Percentiles rank a stretch among this genome's conserved stretches.
Evolutionary conservation across 1,140 invertebrate species (phyloP).

Genomic region (Stenopsyche tienmushanensis): DNA sequence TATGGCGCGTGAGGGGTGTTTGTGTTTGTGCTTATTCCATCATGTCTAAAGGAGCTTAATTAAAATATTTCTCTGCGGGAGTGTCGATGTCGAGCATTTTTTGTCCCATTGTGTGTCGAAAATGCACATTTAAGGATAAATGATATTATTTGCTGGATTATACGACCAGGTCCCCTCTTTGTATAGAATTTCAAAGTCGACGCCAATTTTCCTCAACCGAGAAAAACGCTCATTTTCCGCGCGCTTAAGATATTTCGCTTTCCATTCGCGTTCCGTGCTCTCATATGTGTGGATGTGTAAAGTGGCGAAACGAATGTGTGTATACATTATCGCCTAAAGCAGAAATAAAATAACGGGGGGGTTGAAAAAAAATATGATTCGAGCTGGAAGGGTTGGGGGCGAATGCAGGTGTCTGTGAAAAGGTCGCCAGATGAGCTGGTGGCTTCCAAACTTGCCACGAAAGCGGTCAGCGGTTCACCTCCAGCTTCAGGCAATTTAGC

Average conservation of each 20-base stretch:
- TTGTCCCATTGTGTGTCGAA: too few species aligned
- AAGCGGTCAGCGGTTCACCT: slow-evolving; percentile 15
- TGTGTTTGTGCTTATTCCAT: too few species aligned
- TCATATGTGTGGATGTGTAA: background rate
- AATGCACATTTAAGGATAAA: too few species aligned
- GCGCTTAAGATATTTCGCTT: slow-evolving; percentile 9
- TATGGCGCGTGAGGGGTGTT: too few species aligned
- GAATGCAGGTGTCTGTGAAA: background rate
- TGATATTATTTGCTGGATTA: too few species aligned
- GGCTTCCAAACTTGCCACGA: background rate
- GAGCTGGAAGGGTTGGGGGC: background rate
- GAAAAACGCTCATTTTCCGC: slow-evolving; percentile 18
- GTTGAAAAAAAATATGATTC: background rate
- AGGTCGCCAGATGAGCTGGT: background rate
- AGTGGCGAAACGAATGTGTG: background rate
- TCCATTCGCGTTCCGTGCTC: background rate
- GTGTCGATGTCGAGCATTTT: too few species aligned
- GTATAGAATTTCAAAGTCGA: slow-evolving; percentile 23
- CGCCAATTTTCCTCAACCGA: slow-evolving; percentile 16
- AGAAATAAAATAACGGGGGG: background rate
- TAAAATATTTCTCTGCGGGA: too few species aligned
- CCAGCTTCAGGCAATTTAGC: background rate
- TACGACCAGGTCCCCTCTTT: background rate
- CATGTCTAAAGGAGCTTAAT: too few species aligned
- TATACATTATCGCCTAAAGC: background rate